These are phyloP conservation scores for Phalangium opilio DNA, from an alignment of 2,888 invertebrate species.

Conservation along the genomic window DNA sequence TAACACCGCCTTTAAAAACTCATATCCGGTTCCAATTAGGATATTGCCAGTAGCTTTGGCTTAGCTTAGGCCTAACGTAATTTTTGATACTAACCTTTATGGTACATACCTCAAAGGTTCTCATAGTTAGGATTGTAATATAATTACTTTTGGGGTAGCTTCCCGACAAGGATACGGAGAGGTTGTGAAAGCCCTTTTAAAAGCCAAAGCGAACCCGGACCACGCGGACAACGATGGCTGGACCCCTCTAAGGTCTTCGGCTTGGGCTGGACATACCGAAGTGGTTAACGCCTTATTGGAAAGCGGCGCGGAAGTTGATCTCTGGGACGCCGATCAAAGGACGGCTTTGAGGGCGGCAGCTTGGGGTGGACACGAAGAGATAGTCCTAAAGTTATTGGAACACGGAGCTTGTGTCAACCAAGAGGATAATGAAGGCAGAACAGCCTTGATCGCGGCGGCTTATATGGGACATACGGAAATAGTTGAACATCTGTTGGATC, in stretches of 20 bases:
- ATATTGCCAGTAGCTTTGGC: too few species aligned
- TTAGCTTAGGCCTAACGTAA: too few species aligned
- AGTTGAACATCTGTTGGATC: conserved; percentile 62
- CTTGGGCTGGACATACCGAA: conserved; percentile 81
- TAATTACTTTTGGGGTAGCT: conserved; percentile 29
- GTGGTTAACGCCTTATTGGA: conserved; percentile 35
- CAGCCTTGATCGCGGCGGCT: conserved; percentile 43
- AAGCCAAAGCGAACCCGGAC: conserved; percentile 52
- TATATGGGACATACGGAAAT: conserved; percentile 94
- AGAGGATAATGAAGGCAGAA: conserved; percentile 35
- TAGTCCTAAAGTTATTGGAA: conserved; percentile 31
- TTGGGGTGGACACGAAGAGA: conserved; percentile 37
- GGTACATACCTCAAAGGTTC: too few species aligned
- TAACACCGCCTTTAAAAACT: too few species aligned
- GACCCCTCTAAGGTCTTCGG: conserved; percentile 79
- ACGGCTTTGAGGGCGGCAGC: conserved; percentile 80
- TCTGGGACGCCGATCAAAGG: conserved; percentile 73
- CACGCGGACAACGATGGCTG: conserved; percentile 71
- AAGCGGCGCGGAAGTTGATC: conserved; percentile 60
- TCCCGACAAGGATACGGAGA: conserved; percentile 56
- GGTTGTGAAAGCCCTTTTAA: conserved; percentile 43
- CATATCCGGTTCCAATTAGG: too few species aligned
- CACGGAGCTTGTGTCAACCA: conserved; percentile 34
- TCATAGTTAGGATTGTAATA: too few species aligned
- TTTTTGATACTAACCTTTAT: too few species aligned